Conservation (phyloP, 2,888 invertebrate genomes). For the Heliconius aoede region DNA sequence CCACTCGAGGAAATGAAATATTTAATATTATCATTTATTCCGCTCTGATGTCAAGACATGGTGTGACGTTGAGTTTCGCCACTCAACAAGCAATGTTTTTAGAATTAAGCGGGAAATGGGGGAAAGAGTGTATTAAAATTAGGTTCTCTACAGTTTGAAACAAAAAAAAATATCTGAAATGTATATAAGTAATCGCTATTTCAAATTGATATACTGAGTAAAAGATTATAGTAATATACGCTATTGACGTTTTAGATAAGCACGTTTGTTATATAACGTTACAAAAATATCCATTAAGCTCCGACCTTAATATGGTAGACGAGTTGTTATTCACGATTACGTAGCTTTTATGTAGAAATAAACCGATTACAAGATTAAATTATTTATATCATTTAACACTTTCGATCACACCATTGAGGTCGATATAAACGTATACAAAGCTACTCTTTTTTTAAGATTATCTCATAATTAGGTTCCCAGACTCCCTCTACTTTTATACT, state of each 20-base stretch:
- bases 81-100: too few relatives aligned
- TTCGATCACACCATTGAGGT: background rate
- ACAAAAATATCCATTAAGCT: slow-evolving; percentile 20
- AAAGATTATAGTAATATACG: background rate
- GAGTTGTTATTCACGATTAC: slow-evolving; percentile 3
- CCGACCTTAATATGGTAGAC: slow-evolving; percentile 13
- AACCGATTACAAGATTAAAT: background rate
- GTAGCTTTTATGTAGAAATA: background rate
- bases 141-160: too few relatives aligned
- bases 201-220: background rate
- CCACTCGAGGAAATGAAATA: too few relatives aligned
- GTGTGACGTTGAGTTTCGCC: too few relatives aligned
- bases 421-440: background rate
- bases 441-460: background rate
- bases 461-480: background rate
- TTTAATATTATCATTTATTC: too few relatives aligned
- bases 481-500: background rate
- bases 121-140: too few relatives aligned
- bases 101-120: too few relatives aligned
- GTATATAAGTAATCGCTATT: too few relatives aligned
- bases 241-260: slow-evolving; percentile 1
- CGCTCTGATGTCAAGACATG: too few relatives aligned
- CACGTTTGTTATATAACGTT: slow-evolving; percentile 19
- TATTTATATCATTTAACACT: background rate
- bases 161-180: too few relatives aligned